Conservation (phyloP, 2,113 vertebrate genomes). For the Ptyas mucosa region DNA sequence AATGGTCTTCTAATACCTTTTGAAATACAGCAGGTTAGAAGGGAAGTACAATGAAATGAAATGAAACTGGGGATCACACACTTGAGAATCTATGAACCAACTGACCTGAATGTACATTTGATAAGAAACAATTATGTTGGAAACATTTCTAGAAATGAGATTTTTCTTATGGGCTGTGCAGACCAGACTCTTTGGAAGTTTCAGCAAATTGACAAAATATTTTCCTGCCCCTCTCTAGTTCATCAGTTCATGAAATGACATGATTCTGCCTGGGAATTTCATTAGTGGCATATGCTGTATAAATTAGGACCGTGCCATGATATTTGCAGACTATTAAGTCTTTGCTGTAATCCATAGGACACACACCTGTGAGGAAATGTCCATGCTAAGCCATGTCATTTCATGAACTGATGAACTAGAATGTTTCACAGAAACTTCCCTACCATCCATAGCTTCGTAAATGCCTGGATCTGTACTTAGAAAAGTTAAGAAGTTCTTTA, state of each 20-base stretch:
- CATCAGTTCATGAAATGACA: conserved; percentile 25
- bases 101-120: neutral
- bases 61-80: neutral
- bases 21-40: neutral
- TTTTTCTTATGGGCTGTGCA: neutral
- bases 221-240: neutral
- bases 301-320: neutral
- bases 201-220: neutral
- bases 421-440: neutral
- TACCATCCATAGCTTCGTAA: neutral
- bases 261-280: conserved; percentile 4
- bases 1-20: neutral
- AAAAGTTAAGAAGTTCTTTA: neutral
- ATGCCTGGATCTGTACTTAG: neutral
- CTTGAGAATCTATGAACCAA: neutral
- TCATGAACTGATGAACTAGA: conserved; percentile 27
- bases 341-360: conserved; percentile 2
- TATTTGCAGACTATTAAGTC: neutral
- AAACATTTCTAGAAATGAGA: neutral
- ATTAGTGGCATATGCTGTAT: neutral
- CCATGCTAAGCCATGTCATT: conserved; percentile 15
- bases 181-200: neutral
- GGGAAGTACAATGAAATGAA: neutral
- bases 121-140: neutral
- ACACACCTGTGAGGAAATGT: conserved; percentile 13